Base-by-base conservation (phyloP, 23 tunicate species). In the Styela clava region DNA sequence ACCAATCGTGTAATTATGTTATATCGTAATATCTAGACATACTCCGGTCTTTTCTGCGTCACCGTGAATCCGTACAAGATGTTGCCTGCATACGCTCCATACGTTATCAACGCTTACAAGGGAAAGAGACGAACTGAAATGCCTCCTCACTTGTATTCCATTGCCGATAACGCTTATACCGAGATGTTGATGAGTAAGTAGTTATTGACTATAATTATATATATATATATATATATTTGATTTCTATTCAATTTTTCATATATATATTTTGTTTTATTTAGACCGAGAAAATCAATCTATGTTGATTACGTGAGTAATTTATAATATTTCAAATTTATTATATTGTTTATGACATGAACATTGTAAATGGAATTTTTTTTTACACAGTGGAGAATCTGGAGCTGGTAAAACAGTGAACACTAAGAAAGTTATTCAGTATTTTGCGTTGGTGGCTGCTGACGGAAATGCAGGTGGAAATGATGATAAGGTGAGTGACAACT, bases 371-470 rank as follows among this genome's bases (percentile, higher is more conserved):
- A n/a, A n/a, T 24, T 52, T 25, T 76, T 0, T 44, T 0, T 16
- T n/a, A 22, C n/a, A 24, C 86, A 93, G 98, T 65, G 99, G 99
- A 29, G 99, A 96, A 70, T 96, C 99, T 28, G 99, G 99, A 21
- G 99, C 99, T n/a, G 99, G 99, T 1, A 96, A 96, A 83, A 96
- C 99, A 18, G 99, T 96, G 63, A 96, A 96, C 87, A 96, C 99
- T 28, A 96, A 96, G 73, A 65, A 84, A 64, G 99, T 96, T 34
- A 96, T 96, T 69, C 99, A 96, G 70, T 96, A 91, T 62, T 96
- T 96, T 79, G 99, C 99, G 16, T 82, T 88, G 16, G 99, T 96
- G 18, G 97, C 97, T 52, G 99, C 99, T 35, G 64, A 94, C 29
- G 94, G 90, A 2, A 87, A 84, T 33, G 85, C 72, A 25, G 82